Base-by-base conservation (phyloP, 2,888 invertebrate species). In the Orthosia gracilis region DNA sequence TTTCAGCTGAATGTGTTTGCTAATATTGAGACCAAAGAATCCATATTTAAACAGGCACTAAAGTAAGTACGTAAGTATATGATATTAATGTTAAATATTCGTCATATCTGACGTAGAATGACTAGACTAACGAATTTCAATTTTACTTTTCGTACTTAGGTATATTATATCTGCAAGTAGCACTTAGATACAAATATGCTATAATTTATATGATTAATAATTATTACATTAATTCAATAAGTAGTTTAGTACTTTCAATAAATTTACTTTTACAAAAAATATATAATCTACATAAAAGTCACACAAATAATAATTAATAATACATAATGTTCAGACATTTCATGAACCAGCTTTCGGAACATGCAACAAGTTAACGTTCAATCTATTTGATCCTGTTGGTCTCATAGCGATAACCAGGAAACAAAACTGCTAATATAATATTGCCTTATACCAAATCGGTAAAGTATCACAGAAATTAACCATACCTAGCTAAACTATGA, bases 401-500 rank as follows among this genome's bases (percentile, higher is more conserved):
- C 76, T 82, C 78, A 63, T 73, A 57, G 78, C 67, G 85, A 82
- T 85, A 87, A 88, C 82, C 89, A 87, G 88, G 85, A 86, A 87
- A 89, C 87, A 87, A 92, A 93, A 93, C 85, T 87, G 90, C 87
- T 91, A 91, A 89, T 90, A 91, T 91, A 93, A 92, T 91, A 95
- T 93, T 94, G 91, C 91, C 94, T 95, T 95, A 95, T 96, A 96
- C 95, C 95, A 91, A 93, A 94, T 89, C 91, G 96, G 96, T 95
- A 96, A 95, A 96, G 95, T 96, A 96, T 96, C 96, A 96, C 96
- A 96, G 96, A 96, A 96, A 95, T 95, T 94, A 96, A 96, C 93
- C 93, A 93, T 93, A 94, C 92, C 95, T 96, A 96, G 94, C 96
- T 96, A 95, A 94, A 94, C 94, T 94, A 94, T 93, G 92, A 90